Evolutionary conservation across 2,113 vertebrate genomes (phyloP), one percentile per base, ranked within the genome.

Genomic region (Trichechus manatus): DNA sequence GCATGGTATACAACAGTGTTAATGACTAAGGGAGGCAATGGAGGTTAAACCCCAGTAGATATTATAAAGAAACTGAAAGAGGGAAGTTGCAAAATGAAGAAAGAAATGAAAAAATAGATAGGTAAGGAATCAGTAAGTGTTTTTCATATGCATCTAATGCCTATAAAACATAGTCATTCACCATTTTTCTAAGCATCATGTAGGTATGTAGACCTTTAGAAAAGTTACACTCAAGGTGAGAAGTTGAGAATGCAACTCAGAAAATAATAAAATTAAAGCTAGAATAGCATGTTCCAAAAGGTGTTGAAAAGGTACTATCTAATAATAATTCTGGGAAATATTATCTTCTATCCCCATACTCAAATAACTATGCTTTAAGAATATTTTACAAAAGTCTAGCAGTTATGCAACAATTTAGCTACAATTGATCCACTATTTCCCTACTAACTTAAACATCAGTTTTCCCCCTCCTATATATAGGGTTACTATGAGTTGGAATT

Each of bases 191-290:
- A 83, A 87, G 23, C 3, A 53, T 68, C 91, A 47, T 14, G 3
- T 22, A 70, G 14, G 27, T 86, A 89, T 13, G 0, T 9, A 33
- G n/a, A 61, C 8, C 4, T n/a, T 91, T 5, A 72, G 61, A 4
- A 72, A 83, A 75, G 56, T 3, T 44, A 70, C 0, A 81, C 19
- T 68, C 64, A 4, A 53, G 5, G 25, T 81, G n/a, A 94, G 29
- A 83, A 79, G 1, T 29, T 68, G 25, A 83, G 5, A 90, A 3
- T 63, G 50, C 10, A 92, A 77, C 23, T 77, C 59, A 91, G 23
- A 19, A 97, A 87, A 90, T 77, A 85, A 94, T 87, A 9, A 72
- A 87, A 23, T 42, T 87, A 78, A 70, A 80, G 10, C 3, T 78
- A 84, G 31, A 80, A 50, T 20, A 92, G 1, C 15, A 33, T 66